Conservation (phyloP, 2,888 invertebrate species). For the Neocrepidodera transversa region DNA sequence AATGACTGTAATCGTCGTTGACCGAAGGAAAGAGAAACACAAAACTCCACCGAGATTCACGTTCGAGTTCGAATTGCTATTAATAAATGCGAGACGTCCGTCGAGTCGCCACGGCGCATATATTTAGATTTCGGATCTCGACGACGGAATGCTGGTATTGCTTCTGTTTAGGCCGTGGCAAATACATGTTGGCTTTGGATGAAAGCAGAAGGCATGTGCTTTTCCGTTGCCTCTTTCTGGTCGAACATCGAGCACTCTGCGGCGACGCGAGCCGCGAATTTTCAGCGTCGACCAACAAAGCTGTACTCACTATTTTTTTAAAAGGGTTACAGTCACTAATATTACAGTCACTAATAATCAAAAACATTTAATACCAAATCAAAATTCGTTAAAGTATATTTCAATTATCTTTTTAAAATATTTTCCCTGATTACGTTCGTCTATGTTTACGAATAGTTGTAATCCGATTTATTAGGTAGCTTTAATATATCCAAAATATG, state of each 20-base stretch:
- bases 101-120: constrained; percentile 47
- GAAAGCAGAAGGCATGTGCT: constrained; percentile 35
- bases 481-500: no score
- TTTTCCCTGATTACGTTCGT: no score
- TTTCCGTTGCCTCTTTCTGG: constrained; percentile 31
- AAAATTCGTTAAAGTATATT: no score
- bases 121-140: constrained; percentile 45
- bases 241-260: constrained; percentile 35
- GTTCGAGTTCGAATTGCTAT: constrained; percentile 45
- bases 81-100: constrained; percentile 49
- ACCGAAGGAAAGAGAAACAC: constrained; percentile 39
- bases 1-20: constrained; percentile 34
- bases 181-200: constrained; percentile 38
- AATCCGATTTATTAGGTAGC: no score
- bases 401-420: no score
- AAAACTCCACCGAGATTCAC: constrained; percentile 41
- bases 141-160: constrained; percentile 27
- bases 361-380: no score
- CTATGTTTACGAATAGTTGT: no score
- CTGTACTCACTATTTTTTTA: not conserved
- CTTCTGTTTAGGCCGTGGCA: constrained; percentile 28
- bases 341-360: no score
- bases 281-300: constrained; percentile 33
- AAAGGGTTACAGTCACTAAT: not conserved
- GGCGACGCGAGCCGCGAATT: constrained; percentile 36